Evolutionary conservation across 2,113 vertebrate species (phyloP).

Genomic region (Myrmecophaga tridactyla): DNA sequence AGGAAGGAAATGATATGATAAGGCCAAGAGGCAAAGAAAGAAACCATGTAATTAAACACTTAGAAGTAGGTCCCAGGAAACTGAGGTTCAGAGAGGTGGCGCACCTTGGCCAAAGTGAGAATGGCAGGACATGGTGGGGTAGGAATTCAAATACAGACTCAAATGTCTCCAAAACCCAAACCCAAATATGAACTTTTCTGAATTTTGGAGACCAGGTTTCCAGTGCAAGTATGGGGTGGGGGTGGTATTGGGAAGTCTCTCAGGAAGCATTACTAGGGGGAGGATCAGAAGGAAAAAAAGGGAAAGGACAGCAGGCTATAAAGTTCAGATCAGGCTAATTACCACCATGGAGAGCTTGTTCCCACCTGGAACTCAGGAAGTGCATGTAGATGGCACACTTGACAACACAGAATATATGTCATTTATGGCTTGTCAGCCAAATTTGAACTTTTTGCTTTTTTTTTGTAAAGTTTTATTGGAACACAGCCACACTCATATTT

Average conservation of each 20-base stretch:
- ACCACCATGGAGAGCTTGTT: not conserved
- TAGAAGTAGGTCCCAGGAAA: not conserved
- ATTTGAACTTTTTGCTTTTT: not conserved
- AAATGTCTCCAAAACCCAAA: not conserved
- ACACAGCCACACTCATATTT: not conserved
- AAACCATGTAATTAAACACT: not conserved
- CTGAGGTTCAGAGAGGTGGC: not conserved
- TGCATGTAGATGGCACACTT: not conserved
- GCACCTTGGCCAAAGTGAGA: not conserved
- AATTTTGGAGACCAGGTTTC: not conserved
- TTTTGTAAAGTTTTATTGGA: constrained; percentile 34
- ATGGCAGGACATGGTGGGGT: not conserved
- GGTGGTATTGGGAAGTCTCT: not conserved
- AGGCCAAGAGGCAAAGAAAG: not conserved
- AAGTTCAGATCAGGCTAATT: not conserved
- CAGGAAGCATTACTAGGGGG: not conserved
- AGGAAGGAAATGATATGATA: not conserved
- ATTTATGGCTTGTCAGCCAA: not conserved
- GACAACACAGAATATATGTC: fast-evolving
- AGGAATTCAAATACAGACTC: not conserved
- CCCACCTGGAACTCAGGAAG: not conserved
- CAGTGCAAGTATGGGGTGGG: not conserved
- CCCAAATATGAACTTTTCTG: not conserved
- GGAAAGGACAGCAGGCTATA: not conserved
- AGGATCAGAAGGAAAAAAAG: fast-evolving